Percentiles rank a stretch among this genome's conserved stretches.
Conservation (phyloP, 2,797 vertebrate genomes). For the Lithobates sylvaticus region DNA sequence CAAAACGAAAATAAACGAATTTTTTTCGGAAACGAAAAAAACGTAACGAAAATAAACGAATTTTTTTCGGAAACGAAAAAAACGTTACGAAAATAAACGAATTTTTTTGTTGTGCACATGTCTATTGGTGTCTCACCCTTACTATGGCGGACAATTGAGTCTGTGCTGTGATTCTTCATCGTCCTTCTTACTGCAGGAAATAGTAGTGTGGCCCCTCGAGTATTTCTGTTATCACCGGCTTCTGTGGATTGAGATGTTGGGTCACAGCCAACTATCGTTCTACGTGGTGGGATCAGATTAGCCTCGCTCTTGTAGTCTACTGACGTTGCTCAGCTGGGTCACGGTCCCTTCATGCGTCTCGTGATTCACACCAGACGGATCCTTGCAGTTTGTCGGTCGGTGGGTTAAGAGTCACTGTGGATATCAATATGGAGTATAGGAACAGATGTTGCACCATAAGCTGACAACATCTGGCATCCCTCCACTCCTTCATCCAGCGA, state of each 20-base stretch:
- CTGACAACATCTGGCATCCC: constrained; percentile 8
- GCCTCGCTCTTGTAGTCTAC: background rate
- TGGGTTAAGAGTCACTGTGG: background rate
- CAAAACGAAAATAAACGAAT: too few species aligned
- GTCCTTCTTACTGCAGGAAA: background rate
- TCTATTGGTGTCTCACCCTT: background rate
- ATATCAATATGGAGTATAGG: constrained; percentile 3
- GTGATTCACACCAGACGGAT: background rate
- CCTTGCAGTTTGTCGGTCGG: background rate
- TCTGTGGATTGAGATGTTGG: background rate
- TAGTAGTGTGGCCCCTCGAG: background rate
- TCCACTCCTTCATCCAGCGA: background rate
- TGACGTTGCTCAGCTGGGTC: background rate
- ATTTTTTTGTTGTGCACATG: too few species aligned
- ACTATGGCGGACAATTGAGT: background rate
- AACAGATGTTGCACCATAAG: constrained; percentile 43
- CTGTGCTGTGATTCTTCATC: too few species aligned
- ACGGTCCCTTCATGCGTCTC: background rate
- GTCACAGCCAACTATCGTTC: too few species aligned
- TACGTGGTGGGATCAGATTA: background rate
- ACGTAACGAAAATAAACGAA: too few species aligned
- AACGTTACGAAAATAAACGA: too few species aligned
- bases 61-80: too few species aligned
- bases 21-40: too few species aligned
- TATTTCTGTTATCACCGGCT: background rate